Percentiles rank a stretch among this genome's conserved stretches.
Conservation (phyloP, 2,113 vertebrate species). For the Dicrurus megarhynchus region DNA sequence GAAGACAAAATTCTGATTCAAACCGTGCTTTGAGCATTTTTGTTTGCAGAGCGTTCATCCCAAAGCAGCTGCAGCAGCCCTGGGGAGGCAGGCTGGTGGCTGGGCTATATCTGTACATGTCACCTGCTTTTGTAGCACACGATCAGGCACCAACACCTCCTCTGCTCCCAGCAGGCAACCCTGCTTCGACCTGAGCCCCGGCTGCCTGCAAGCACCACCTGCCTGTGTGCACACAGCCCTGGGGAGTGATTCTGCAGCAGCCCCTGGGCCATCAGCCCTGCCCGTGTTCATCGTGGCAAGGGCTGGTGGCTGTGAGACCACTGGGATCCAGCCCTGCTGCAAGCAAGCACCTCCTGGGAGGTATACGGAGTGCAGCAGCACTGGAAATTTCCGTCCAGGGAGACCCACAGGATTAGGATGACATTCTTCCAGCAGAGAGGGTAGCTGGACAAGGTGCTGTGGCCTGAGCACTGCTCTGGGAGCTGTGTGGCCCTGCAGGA, state of each 20-base stretch:
- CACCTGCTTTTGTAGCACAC: neutral
- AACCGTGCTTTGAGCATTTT: neutral
- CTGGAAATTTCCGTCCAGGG: neutral
- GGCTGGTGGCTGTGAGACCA: neutral
- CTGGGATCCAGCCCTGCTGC: neutral
- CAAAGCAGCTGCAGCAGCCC: neutral
- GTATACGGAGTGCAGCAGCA: neutral
- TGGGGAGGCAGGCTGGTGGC: neutral
- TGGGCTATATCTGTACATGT: neutral
- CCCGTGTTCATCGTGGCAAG: accelerated
- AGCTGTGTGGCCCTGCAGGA: neutral
- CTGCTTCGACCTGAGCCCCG: accelerated
- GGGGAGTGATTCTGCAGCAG: neutral
- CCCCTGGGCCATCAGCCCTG: neutral
- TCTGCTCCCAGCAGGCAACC: neutral
- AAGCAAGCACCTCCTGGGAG: neutral
- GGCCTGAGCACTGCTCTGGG: neutral
- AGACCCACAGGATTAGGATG: neutral
- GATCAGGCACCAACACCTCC: neutral
- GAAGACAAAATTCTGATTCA: neutral
- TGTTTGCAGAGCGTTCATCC: neutral
- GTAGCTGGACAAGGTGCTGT: neutral
- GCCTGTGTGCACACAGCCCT: neutral
- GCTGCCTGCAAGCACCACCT: neutral
- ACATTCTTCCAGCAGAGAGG: neutral